phyloP scores from a whole-genome alignment of 2,797 vertebrate genomes.

The Cynodonichthys magdalenae region DNA sequence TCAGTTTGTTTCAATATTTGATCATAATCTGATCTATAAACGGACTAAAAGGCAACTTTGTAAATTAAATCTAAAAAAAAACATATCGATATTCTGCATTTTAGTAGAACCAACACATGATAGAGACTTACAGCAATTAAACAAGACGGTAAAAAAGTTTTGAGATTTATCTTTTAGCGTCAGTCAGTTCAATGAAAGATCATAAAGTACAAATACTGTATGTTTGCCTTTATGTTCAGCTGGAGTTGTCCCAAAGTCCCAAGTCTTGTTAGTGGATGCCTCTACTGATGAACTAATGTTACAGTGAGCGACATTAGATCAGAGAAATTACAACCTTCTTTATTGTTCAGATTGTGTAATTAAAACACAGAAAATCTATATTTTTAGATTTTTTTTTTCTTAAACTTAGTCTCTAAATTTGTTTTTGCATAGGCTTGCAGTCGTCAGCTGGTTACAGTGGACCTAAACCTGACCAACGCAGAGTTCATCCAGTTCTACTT shows the following conservation, averaged over 20 bases:
- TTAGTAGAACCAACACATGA: conserved; percentile 1
- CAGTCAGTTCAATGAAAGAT: conserved; percentile 14
- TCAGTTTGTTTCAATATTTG: too few relatives aligned
- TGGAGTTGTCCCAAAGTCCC: conserved; percentile 5
- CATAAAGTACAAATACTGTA: conserved; percentile 26
- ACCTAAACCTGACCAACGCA: conserved; percentile 94
- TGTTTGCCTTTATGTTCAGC: conserved; percentile 14
- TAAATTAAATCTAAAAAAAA: conserved; percentile 1
- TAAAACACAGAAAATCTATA: not conserved
- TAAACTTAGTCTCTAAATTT: not conserved
- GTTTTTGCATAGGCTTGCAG: conserved; percentile 86
- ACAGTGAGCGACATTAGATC: not conserved
- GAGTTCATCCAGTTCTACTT: conserved; percentile 99
- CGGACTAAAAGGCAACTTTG: not conserved
- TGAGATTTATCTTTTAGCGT: not conserved
- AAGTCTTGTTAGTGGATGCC: conserved; percentile 18
- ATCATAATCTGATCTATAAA: too few relatives aligned
- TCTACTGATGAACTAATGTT: conserved; percentile 7
- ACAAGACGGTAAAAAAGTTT: not conserved
- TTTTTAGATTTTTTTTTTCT: not conserved
- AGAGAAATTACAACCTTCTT: not conserved
- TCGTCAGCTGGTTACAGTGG: conserved; percentile 93
- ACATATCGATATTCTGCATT: not conserved
- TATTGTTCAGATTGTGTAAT: not conserved
- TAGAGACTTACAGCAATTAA: not conserved